Evolutionary conservation across 2,113 vertebrate species (phyloP).

Genomic region (Rhinolophus ferrumequinum): DNA sequence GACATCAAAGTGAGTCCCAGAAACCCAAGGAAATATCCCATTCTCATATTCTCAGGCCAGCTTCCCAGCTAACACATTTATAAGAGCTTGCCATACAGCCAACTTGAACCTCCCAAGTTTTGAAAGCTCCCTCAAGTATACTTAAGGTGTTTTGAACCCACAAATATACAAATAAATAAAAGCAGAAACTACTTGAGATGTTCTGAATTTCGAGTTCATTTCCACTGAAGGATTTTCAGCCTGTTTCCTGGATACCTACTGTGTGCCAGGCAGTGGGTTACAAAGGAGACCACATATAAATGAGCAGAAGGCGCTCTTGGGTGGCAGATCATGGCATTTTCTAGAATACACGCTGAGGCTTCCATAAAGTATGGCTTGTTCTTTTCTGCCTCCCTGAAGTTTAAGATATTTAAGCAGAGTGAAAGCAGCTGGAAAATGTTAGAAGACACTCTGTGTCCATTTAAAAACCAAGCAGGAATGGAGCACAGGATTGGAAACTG

Average conservation of each 20-base stretch:
- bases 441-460: not conserved
- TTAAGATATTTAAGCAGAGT: not conserved
- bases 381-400: not conserved
- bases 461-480: not conserved
- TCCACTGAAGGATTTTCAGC: not conserved
- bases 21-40: not conserved
- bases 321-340: not conserved
- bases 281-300: not conserved
- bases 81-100: not conserved
- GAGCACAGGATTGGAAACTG: not conserved
- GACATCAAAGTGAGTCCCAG: not conserved
- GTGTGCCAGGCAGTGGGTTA: not conserved
- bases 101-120: not conserved
- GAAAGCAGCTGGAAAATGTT: not conserved
- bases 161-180: not conserved
- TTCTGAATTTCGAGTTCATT: not conserved
- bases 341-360: not conserved
- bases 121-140: not conserved
- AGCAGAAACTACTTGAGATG: not conserved
- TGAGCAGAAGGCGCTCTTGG: rapidly evolving
- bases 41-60: not conserved
- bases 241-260: not conserved
- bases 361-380: not conserved
- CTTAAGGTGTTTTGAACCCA: not conserved
- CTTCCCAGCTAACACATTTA: not conserved